Conservation (phyloP, 2,888 invertebrate species). For the Rhagonycha fulva region DNA sequence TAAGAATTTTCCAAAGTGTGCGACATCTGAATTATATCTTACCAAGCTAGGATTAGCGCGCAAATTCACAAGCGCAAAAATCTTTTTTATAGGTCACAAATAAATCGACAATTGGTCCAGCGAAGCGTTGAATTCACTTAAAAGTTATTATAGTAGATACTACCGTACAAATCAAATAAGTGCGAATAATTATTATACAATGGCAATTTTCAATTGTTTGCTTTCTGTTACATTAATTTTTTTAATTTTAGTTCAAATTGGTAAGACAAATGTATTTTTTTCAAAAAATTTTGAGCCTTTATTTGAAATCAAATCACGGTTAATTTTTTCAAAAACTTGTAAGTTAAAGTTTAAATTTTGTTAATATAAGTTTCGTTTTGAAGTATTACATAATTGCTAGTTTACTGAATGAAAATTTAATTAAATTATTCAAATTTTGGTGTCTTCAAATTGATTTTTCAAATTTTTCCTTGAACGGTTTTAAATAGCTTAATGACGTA, state of each 20-base stretch:
- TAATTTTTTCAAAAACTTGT: neutral
- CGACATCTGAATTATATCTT: neutral
- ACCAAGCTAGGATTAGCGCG: neutral
- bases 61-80: constrained; percentile 1
- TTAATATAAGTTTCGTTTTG: neutral
- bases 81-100: neutral
- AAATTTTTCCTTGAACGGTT: neutral
- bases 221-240: neutral
- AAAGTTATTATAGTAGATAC: neutral
- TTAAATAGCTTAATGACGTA: neutral
- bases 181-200: neutral
- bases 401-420: neutral
- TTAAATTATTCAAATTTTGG: neutral
- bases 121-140: neutral
- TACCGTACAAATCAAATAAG: neutral
- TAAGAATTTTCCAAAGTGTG: neutral
- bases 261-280: neutral
- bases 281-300: neutral
- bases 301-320: neutral
- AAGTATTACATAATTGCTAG: too few species aligned
- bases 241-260: neutral
- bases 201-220: neutral
- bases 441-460: neutral
- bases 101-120: neutral
- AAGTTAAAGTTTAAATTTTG: too few species aligned